A percentile compares a stretch with the other conserved stretches of the same genome.
Conservation (phyloP, 2,888 invertebrate species). For the Erebia ligea region DNA sequence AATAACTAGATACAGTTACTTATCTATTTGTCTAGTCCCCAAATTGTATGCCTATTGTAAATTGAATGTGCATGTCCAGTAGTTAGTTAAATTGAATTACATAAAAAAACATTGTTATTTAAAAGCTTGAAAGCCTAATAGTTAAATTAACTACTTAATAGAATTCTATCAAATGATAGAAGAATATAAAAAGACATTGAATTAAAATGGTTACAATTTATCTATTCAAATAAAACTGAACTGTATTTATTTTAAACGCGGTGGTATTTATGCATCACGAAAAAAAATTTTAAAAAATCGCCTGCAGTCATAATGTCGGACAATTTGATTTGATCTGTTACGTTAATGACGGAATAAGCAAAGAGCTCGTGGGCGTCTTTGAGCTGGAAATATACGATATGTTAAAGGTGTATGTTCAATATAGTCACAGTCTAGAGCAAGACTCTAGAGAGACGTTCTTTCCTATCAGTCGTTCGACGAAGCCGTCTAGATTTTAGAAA, state of each 20-base stretch:
- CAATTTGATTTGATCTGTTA: slow-evolving; percentile 47
- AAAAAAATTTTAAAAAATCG: slow-evolving; percentile 35
- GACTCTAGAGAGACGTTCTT: too few relatives aligned
- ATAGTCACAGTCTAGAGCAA: too few relatives aligned
- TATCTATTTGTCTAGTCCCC: too few relatives aligned
- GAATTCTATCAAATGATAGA: background rate
- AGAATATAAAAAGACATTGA: background rate
- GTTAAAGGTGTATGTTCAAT: background rate
- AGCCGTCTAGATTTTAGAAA: too few relatives aligned
- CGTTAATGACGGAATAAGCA: slow-evolving; percentile 43
- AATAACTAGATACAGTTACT: too few relatives aligned
- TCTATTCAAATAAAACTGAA: background rate
- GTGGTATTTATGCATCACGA: slow-evolving; percentile 1
- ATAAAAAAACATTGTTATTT: background rate
- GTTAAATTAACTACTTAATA: background rate
- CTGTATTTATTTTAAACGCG: slow-evolving; percentile 3
- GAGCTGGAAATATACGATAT: background rate
- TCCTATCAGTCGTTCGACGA: too few relatives aligned
- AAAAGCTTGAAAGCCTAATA: background rate
- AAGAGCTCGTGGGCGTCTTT: background rate
- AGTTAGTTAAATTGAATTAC: slow-evolving; percentile 2
- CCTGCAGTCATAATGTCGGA: slow-evolving; percentile 41
- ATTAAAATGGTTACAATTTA: background rate
- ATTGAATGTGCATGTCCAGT: background rate
- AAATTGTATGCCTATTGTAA: background rate